A percentile compares a stretch with the other conserved stretches of the same genome.
Evolutionary conservation across 2,113 vertebrate species (phyloP).

Genomic region (Zosterops japonicus): DNA sequence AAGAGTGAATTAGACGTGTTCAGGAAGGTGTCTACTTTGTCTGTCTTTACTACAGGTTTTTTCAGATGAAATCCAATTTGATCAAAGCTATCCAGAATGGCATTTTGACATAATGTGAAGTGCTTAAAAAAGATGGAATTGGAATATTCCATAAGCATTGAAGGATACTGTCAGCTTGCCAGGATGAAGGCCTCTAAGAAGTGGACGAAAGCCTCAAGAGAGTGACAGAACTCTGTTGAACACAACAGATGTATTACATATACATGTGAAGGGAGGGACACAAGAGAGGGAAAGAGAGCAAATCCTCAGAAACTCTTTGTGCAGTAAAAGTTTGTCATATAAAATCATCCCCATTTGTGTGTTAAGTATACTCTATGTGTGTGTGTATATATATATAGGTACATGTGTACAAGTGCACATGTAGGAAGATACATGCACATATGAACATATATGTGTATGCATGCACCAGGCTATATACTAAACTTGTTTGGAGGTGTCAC

Average conservation of each 20-base stretch:
- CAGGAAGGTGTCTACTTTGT: background rate
- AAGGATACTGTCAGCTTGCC: background rate
- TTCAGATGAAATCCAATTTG: background rate
- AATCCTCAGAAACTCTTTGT: background rate
- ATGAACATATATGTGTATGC: background rate
- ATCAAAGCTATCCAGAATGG: background rate
- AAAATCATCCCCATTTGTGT: background rate
- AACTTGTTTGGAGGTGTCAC: background rate
- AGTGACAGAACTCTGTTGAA: background rate
- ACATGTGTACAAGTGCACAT: rapidly evolving
- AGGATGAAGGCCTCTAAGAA: background rate
- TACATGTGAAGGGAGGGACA: background rate
- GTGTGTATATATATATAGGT: too few species aligned
- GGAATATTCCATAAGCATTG: background rate
- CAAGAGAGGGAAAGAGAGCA: background rate
- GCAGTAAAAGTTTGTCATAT: background rate
- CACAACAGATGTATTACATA: background rate
- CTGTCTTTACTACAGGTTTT: background rate
- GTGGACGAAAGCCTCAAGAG: background rate
- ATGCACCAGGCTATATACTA: background rate
- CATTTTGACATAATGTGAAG: background rate
- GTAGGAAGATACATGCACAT: rapidly evolving
- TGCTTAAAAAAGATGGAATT: background rate
- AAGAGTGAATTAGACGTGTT: background rate
- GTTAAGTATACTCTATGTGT: rapidly evolving